Conservation (phyloP, 1,140 invertebrate genomes). For the Drosophila prosaltans region DNA sequence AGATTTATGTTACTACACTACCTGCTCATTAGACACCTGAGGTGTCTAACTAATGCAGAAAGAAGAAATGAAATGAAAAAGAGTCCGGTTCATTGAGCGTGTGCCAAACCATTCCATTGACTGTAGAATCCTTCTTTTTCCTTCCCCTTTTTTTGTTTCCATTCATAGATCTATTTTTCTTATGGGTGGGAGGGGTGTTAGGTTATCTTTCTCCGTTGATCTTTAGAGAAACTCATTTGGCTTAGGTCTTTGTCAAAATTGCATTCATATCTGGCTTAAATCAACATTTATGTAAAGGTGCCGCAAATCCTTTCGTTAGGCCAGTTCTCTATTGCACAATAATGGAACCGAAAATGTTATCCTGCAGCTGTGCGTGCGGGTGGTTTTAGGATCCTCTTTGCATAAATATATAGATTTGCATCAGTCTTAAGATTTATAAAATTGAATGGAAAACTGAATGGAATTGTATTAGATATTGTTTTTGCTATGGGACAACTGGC, state of each 20-base stretch:
- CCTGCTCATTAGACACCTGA: conserved; percentile 45
- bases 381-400: background rate
- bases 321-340: conserved; percentile 2
- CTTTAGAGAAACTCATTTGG: conserved; percentile 39
- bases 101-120: conserved; percentile 31
- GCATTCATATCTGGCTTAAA: conserved; percentile 51
- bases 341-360: background rate
- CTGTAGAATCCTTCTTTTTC: conserved; percentile 1
- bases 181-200: background rate
- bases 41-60: background rate
- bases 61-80: conserved; percentile 23
- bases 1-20: conserved; percentile 56
- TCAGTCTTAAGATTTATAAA: conserved; percentile 4
- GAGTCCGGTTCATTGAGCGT: conserved; percentile 27
- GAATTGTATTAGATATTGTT: background rate
- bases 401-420: conserved; percentile 3
- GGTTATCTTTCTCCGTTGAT: background rate
- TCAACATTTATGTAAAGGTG: conserved; percentile 1
- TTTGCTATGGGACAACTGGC: background rate
- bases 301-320: conserved; percentile 11
- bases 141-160: background rate
- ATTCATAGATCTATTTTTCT: conserved; percentile 53
- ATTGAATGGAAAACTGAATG: background rate
- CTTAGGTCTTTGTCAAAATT: conserved; percentile 37
- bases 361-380: conserved; percentile 10